These are phyloP conservation scores for Australoheros scitulus DNA, from an alignment of 2,113 vertebrate species.

Conservation along the genomic window DNA sequence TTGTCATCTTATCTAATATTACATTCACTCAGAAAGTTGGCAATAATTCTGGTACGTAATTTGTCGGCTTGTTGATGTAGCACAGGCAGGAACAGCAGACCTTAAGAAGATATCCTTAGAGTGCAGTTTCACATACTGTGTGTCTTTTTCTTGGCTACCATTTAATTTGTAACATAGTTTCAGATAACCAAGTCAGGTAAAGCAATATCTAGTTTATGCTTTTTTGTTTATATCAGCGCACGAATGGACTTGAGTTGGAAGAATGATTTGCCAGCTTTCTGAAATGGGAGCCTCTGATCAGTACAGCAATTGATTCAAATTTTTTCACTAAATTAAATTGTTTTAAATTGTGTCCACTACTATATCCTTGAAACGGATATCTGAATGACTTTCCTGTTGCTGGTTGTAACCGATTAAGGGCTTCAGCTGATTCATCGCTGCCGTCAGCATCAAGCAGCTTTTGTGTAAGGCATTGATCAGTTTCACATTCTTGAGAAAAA, in stretches of 20 bases:
- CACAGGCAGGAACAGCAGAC: neutral
- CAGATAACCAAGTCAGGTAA: neutral
- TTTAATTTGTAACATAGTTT: neutral
- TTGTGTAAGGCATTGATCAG: conserved; percentile 46
- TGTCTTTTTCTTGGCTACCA: neutral
- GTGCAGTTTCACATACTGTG: neutral
- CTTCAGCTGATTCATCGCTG: conserved; percentile 59
- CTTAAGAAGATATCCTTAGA: neutral
- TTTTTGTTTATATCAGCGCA: neutral
- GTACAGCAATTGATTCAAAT: neutral
- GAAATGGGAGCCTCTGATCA: neutral
- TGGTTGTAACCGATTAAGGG: conserved; percentile 35
- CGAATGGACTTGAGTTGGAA: neutral
- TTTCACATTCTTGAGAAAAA: conserved; percentile 37
- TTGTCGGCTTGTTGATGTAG: no score
- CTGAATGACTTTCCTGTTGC: conserved; percentile 31
- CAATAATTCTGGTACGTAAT: no score
- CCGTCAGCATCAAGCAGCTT: conserved; percentile 1
- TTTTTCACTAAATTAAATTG: no score
- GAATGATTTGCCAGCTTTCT: neutral
- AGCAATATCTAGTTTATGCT: neutral
- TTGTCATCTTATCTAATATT: no score
- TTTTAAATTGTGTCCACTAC: neutral
- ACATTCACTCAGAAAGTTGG: no score
- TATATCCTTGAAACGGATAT: conserved; percentile 22